Base-by-base conservation (phyloP, 2,888 invertebrate species). In the Prosapia bicincta region DNA sequence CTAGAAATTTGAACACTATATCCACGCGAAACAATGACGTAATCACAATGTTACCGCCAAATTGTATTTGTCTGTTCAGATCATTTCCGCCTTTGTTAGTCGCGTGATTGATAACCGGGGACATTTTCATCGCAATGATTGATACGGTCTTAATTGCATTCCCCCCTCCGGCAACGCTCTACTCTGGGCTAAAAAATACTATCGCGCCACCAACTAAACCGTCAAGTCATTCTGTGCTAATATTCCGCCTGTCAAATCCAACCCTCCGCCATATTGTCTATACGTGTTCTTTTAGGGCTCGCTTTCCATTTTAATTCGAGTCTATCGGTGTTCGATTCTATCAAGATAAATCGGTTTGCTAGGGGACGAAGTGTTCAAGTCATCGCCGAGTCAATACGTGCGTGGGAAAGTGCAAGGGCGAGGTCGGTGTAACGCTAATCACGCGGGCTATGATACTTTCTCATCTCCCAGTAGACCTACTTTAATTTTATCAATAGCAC, bases 51-150 rank as follows among this genome's bases (percentile, higher is more conserved):
- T 54, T 54, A n/a, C 54, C 54, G 54, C 54, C 54, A 54, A 54
- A 54, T 54, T 54, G 54, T 54, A 20, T 54, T 54, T 20, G 54
- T 54, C 54, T 20, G 20, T 54, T 20, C 54, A 54, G 20, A 20
- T 54, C 54, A 54, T 54, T 54, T 54, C 54, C 54, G 54, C 54
- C 54, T 20, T 54, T 54, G 54, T 54, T 54, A n/a, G 20, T n/a
- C 54, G 7, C 54, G 54, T 54, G 54, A 54, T 54, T 54, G 54
- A 54, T 54, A 54, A 20, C 54, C 54, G 20, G 54, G 20, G 54
- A 54, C 54, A 54, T 54, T 54, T 54, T 54, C 54, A 54, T 54
- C 54, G 54, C 54, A 54, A 54, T 54, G 54, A 54, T 54, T 54
- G 54, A 54, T 54, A 54, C 54, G 54, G 54, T 54, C 54, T 54